A percentile compares a stretch with the other conserved stretches of the same genome.
Conservation (phyloP, 2,113 vertebrate genomes). For the Chloebia gouldiae region DNA sequence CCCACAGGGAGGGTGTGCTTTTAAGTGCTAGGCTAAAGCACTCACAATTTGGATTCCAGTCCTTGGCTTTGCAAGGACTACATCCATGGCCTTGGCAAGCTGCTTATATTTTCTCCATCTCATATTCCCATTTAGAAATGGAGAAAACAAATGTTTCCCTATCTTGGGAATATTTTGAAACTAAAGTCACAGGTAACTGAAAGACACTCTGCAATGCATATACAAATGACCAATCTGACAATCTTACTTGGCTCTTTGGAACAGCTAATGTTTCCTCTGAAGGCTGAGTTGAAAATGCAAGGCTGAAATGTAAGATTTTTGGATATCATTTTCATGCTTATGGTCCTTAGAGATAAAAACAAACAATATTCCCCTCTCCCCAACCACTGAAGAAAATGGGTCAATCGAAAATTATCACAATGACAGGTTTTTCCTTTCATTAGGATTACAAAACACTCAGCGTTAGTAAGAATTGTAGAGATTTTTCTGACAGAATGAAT, state of each 20-base stretch:
- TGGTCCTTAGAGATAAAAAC: constrained; percentile 12
- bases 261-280: constrained; percentile 42
- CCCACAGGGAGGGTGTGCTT: neutral
- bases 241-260: neutral
- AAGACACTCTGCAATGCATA: neutral
- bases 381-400: constrained; percentile 35
- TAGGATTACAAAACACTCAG: constrained; percentile 50
- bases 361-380: neutral
- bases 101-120: neutral
- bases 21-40: neutral
- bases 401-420: constrained; percentile 56
- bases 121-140: neutral
- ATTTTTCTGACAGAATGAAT: constrained; percentile 72
- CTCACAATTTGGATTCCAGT: neutral
- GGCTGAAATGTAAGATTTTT: constrained; percentile 11
- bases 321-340: neutral
- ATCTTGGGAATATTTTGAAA: constrained; percentile 11
- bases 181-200: neutral
- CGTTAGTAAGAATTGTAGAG: constrained; percentile 44
- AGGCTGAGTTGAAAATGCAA: neutral
- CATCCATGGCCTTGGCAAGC: neutral
- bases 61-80: neutral
- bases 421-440: constrained; percentile 61
- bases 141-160: neutral
- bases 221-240: neutral